Conservation (phyloP, 2,113 vertebrate species). For the Corydoras maculifer region DNA sequence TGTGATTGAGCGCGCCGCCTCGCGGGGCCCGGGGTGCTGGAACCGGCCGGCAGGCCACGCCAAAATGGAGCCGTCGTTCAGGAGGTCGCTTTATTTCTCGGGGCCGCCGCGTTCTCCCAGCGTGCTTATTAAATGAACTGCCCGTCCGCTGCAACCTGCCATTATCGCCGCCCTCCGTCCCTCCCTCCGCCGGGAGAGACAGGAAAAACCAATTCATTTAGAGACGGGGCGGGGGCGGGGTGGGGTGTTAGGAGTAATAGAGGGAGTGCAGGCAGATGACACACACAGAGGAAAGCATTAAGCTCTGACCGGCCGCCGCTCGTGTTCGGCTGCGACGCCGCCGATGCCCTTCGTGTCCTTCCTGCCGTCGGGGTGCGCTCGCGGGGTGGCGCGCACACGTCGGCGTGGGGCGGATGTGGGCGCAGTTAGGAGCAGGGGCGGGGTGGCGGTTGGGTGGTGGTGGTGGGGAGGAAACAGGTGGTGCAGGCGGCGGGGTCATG, state of each 20-base stretch:
- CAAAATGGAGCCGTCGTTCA: not conserved
- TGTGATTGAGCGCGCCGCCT: constrained; percentile 63
- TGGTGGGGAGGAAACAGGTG: constrained; percentile 63
- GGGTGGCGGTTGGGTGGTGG: constrained; percentile 50
- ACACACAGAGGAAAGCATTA: not conserved
- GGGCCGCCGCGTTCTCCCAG: constrained; percentile 30
- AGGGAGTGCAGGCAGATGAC: not conserved
- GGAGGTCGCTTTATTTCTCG: constrained; percentile 6
- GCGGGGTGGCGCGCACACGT: not conserved
- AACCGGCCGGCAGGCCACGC: constrained; percentile 1
- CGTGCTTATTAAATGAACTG: constrained; percentile 67
- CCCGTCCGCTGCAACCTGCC: constrained; percentile 56
- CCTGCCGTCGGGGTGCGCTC: constrained; percentile 43
- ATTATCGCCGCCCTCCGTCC: constrained; percentile 54
- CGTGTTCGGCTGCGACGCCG: too few species aligned
- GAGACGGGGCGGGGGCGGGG: not conserved
- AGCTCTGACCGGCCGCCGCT: not conserved
- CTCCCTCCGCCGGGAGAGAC: constrained; percentile 52
- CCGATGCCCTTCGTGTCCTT: constrained; percentile 8
- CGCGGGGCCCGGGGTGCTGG: constrained; percentile 8
- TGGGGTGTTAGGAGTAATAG: not conserved
- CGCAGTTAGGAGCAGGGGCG: constrained; percentile 53
- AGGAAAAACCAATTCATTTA: constrained; percentile 55
- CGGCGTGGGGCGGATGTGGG: constrained; percentile 3
- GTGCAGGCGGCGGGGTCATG: constrained; percentile 55